phyloP scores from a whole-genome alignment of 2,888 invertebrate genomes.

The Eupithecia centaureata region DNA sequence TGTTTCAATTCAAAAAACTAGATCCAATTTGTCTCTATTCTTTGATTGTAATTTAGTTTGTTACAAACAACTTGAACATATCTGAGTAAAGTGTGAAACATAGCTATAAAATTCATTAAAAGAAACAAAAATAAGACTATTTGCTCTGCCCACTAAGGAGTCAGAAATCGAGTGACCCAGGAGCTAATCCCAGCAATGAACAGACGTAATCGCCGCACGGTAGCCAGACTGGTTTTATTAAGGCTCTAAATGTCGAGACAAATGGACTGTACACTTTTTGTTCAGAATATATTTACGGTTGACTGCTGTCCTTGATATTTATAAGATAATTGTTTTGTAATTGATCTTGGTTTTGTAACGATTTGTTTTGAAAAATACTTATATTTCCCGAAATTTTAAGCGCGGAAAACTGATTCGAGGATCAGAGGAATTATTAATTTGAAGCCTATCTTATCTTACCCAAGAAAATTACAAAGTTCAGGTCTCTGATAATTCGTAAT shows the following conservation, averaged over 20 bases:
- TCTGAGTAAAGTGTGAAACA: not conserved
- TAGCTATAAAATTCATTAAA: not conserved
- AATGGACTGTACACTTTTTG: slow-evolving; percentile 21
- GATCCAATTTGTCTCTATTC: not conserved
- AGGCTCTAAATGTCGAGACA: slow-evolving; percentile 15
- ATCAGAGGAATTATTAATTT: not conserved
- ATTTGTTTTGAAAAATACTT: not conserved
- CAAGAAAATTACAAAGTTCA: too few species aligned
- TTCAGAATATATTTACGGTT: slow-evolving; percentile 7
- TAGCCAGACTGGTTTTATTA: slow-evolving; percentile 30
- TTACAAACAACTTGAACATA: not conserved
- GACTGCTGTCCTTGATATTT: not conserved
- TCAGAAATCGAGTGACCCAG: slow-evolving; percentile 15
- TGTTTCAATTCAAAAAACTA: not conserved
- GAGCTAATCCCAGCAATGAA: slow-evolving; percentile 29
- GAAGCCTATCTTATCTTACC: too few species aligned
- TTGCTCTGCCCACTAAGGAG: slow-evolving; percentile 7
- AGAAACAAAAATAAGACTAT: too few species aligned
- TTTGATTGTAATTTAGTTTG: not conserved
- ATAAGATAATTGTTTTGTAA: not conserved
- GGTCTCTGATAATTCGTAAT: too few species aligned
- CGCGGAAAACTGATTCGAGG: not conserved
- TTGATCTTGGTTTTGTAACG: not conserved
- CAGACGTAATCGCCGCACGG: slow-evolving; percentile 18
- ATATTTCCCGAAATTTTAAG: not conserved